Evolutionary conservation across 2,888 invertebrate genomes (phyloP), one percentile per base, ranked within the genome.

Genomic region (Tanytarsus gracilentus): DNA sequence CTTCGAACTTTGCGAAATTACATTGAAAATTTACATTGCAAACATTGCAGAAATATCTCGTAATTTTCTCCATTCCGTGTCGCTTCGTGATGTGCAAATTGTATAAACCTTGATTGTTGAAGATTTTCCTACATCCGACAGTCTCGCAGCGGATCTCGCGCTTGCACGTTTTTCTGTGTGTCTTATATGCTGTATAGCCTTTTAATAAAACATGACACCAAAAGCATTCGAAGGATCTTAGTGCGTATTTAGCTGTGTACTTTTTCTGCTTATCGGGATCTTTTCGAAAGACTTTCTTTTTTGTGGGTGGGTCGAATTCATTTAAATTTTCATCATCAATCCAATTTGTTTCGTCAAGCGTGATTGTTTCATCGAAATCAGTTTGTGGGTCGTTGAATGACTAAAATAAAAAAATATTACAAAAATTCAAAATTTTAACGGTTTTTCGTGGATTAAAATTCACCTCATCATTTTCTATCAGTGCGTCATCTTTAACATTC

Each of bases 191-290:
- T 48, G 44, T 44, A 6, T 48, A 29, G 11, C 58, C 58, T 48
- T 29, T 30, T 14, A 58, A 58, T 29, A 48, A 48, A 14, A 16
- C 11, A n/a, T 21, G 30, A 18, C 51, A 51, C 4, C 29, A 51
- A 23, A 51, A 51, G 4, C 51, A 51, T 30, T 51, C 51, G 9
- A n/a, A n/a, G n/a, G n/a, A n/a, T n/a, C n/a, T n/a, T n/a, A n/a
- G n/a, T n/a, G n/a, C n/a, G n/a, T n/a, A n/a, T n/a, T n/a, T n/a
- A n/a, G n/a, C n/a, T 29, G 18, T 9, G 18, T 18, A 21, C 18
- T 14, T 4, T 49, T 49, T 25, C 14, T 49, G 8, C 8, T 51
- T 51, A 18, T n/a, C 4, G 16, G 25, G 2, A 26, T 23, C 23
- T 8, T 50, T 3, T 40, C 9, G 18, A 50, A 27, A 5, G 39